Percentiles rank a stretch among this genome's conserved stretches.
Evolutionary conservation across 1,140 invertebrate genomes (phyloP).

Genomic region (Micrasema minimum): DNA sequence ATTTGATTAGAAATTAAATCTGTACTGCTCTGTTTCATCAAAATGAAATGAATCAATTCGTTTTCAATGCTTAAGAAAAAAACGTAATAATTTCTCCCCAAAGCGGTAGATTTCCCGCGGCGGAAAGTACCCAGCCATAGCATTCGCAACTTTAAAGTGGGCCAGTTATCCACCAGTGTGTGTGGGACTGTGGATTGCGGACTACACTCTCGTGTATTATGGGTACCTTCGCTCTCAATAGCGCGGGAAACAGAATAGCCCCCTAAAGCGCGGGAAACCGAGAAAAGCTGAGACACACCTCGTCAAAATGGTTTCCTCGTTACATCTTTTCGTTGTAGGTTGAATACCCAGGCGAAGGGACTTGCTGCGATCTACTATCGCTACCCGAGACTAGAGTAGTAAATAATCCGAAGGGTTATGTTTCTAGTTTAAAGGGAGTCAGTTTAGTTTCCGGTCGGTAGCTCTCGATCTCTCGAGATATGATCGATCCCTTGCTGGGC

Average conservation of each 20-base stretch:
- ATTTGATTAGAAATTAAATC: too few relatives aligned
- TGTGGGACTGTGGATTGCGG: conserved; percentile 3
- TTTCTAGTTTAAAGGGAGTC: conserved; percentile 18
- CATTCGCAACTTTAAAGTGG: conserved; percentile 28
- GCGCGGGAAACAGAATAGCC: not conserved
- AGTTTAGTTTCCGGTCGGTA: conserved; percentile 27
- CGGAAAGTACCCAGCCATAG: conserved; percentile 16
- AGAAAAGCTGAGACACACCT: conserved; percentile 11
- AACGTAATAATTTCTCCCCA: too few relatives aligned
- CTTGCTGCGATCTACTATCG: not conserved
- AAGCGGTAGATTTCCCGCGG: too few relatives aligned
- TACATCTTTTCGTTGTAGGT: not conserved
- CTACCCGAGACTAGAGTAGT: not conserved
- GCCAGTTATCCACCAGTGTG: conserved; percentile 28
- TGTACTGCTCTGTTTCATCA: too few relatives aligned
- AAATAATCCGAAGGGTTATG: conserved; percentile 20
- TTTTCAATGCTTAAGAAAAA: not conserved
- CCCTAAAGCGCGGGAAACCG: not conserved
- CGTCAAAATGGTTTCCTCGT: conserved; percentile 3
- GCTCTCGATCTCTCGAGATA: conserved; percentile 20
- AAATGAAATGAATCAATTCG: not conserved
- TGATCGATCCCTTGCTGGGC: conserved; percentile 10
- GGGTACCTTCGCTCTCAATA: not conserved
- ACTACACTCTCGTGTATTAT: not conserved
- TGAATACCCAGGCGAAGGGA: not conserved